Percentiles rank a stretch among this genome's conserved stretches.
Evolutionary conservation across 2,797 vertebrate genomes (phyloP).

Genomic region (Mormyrus proboscirostris): DNA sequence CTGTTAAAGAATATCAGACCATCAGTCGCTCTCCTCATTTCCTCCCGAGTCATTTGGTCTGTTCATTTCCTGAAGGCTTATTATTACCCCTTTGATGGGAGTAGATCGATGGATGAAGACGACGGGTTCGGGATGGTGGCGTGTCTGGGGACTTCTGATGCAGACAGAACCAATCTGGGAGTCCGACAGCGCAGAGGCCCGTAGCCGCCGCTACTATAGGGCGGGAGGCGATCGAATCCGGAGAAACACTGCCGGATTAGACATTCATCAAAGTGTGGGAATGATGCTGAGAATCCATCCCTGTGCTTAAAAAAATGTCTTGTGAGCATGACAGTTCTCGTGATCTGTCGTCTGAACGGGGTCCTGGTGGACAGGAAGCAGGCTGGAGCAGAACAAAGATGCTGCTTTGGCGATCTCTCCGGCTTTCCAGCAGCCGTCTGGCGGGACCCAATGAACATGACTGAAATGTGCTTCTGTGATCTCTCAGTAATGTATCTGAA

Average conservation of each 20-base stretch:
- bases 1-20: slow-evolving; percentile 53
- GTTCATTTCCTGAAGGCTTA: slow-evolving; percentile 30
- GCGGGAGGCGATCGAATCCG: background rate
- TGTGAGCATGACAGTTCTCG: background rate
- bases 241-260: background rate
- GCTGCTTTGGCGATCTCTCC: background rate
- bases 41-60: slow-evolving; percentile 40
- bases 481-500: background rate
- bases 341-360: background rate
- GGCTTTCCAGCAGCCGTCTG: background rate
- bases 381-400: background rate
- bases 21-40: slow-evolving; percentile 44
- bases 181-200: slow-evolving; percentile 21
- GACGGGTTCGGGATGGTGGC: slow-evolving; percentile 35
- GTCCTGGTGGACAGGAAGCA: background rate
- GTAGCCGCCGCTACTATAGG: slow-evolving; percentile 19
- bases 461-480: background rate
- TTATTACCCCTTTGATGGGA: slow-evolving; percentile 41
- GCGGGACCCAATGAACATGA: background rate
- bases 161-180: slow-evolving; percentile 29
- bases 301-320: background rate
- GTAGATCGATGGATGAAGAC: slow-evolving; percentile 32
- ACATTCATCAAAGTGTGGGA: background rate
- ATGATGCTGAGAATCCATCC: background rate
- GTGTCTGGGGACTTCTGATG: background rate